phyloP scores from a whole-genome alignment of 2,888 invertebrate genomes.

The Cataglyphis altisquamis region DNA sequence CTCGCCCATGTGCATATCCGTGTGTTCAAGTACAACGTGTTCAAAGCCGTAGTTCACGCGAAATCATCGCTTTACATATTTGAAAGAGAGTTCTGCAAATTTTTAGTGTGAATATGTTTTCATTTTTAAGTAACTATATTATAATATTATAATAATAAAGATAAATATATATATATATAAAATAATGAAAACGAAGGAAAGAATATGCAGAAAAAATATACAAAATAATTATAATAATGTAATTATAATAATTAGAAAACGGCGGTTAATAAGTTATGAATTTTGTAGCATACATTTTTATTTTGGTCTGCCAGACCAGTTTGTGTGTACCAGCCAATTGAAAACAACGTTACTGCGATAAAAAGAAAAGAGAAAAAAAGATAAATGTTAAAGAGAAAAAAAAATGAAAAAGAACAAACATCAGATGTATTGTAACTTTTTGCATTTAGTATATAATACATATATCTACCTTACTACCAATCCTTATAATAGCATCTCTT shows the following conservation, averaged over 20 bases:
- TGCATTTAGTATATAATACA: conserved; percentile 84
- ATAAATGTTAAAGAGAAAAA: conserved; percentile 75
- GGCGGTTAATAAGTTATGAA: conserved; percentile 81
- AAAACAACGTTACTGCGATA: conserved; percentile 78
- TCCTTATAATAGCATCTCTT: conserved; percentile 63
- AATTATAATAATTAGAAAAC: conserved; percentile 75
- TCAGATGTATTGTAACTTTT: conserved; percentile 84
- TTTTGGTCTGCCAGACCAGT: conserved; percentile 75
- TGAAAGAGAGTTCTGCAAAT: conserved; percentile 74
- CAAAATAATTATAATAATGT: conserved; percentile 79
- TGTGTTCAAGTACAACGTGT: conserved; percentile 59
- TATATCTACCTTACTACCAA: conserved; percentile 83
- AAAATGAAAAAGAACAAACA: conserved; percentile 76
- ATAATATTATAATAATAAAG: conserved; percentile 66
- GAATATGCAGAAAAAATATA: conserved; percentile 58
- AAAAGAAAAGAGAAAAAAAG: conserved; percentile 62
- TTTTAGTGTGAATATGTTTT: conserved; percentile 78
- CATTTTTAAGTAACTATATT: conserved; percentile 76
- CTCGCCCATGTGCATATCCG: conserved; percentile 46
- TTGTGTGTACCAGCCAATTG: conserved; percentile 79
- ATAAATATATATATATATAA: conserved; percentile 49
- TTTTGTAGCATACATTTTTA: conserved; percentile 81
- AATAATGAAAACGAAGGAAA: conserved; percentile 64
- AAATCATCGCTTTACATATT: conserved; percentile 66
- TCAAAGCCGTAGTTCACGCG: conserved; percentile 66